Conservation (phyloP, 2,797 vertebrate species). For the Anguilla obscura region DNA sequence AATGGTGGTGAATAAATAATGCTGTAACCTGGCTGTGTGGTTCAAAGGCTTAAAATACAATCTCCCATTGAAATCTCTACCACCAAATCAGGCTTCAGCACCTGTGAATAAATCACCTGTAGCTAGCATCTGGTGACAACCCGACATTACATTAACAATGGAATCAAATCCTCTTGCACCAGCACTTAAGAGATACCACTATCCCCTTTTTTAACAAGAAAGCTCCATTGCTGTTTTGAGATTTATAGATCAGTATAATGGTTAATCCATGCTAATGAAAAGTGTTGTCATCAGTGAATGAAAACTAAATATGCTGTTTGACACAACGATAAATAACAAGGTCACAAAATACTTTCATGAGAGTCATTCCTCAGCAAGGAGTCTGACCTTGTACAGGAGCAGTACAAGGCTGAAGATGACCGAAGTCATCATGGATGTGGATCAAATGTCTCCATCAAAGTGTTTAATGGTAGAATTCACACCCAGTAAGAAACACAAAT, state of each 20-base stretch:
- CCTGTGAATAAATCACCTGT: background rate
- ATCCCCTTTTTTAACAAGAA: background rate
- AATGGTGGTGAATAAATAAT: background rate
- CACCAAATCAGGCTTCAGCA: background rate
- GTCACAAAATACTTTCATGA: background rate
- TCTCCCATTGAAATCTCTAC: background rate
- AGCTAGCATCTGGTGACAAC: background rate
- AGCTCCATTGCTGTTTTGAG: background rate
- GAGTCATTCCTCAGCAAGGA: background rate
- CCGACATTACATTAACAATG: background rate
- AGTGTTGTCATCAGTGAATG: background rate
- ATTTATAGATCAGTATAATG: background rate
- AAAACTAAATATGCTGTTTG: background rate
- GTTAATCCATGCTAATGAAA: background rate
- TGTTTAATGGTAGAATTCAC: constrained; percentile 6
- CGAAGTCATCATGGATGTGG: background rate
- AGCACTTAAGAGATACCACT: background rate
- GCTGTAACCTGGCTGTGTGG: background rate
- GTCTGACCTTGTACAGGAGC: background rate
- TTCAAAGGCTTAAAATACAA: background rate
- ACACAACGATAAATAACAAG: background rate
- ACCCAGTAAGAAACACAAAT: background rate
- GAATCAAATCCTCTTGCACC: background rate
- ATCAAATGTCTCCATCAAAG: background rate
- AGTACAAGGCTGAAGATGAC: background rate